Evolutionary conservation across 2,113 vertebrate genomes (phyloP), one percentile per base, ranked within the genome.

Genomic region (Myodes glareolus): DNA sequence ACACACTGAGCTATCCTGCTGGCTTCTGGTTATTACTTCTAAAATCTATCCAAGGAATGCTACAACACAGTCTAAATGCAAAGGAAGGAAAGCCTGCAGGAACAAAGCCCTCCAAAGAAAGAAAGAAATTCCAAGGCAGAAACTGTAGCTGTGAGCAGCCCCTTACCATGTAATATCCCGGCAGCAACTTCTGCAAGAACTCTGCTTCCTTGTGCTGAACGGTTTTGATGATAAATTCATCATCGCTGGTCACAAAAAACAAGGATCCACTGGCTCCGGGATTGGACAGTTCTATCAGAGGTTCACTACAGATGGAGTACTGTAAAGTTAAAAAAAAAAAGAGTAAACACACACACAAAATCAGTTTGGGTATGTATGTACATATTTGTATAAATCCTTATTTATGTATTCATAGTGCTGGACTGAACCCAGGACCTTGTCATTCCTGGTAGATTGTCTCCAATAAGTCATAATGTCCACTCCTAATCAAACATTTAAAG

Each of bases 141-240:
- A 97, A 88, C 73, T 50, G 67, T 33, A n/a, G 84, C 12, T 45
- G n/a, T 19, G 12, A 93, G 78, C 11, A 86, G 10, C 68, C 97
- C 97, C 99, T 99, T 97, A 99, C 99, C 99, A 99, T 99, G 96
- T 99, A 99, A 97, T 99, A 99, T 88, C 99, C 99, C 0, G 99
- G 99, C 78, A 99, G 98, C 21, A 99, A 98, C 97, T 99, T 99
- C 98, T 99, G 99, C 94, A 99, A 99, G 97, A 99, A 99, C 97
- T 99, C 99, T 17, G 99, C 99, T 97, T 99, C 99, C 98, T 99
- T 99, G 98, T 99, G 99, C 98, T 99, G 99, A 97, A 99, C 99
- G n/a, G 99, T 99, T 99, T 99, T 99, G 98, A 99, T 99, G 98
- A 99, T 99, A 98, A 99, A 99, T 97, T 99, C 99, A 2, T 99